A percentile compares a stretch with the other conserved stretches of the same genome.
phyloP scores from a whole-genome alignment of 2,797 vertebrate genomes.

The Pangasius larnaudii region DNA sequence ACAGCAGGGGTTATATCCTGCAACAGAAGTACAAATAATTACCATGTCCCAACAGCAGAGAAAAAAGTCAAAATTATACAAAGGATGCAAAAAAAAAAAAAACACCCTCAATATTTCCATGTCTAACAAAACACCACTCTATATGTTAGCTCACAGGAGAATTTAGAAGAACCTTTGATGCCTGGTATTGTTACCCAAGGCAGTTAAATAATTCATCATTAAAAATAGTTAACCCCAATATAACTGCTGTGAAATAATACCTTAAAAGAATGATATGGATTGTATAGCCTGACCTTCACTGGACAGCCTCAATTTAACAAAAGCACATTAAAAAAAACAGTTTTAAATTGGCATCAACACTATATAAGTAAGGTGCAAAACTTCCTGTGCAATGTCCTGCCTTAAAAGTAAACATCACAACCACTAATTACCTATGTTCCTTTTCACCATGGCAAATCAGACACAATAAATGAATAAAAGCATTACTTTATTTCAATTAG shows the following conservation, averaged over 20 bases:
- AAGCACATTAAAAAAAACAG: neutral
- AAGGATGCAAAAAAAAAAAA: neutral
- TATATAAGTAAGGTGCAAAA: neutral
- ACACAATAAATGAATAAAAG: neutral
- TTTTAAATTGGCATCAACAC: neutral
- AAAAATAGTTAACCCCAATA: neutral
- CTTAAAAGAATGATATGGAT: neutral
- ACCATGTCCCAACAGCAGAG: neutral
- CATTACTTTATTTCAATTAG: neutral
- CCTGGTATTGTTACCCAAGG: no score
- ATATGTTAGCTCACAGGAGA: neutral
- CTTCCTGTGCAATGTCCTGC: neutral
- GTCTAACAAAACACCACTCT: neutral
- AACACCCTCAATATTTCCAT: neutral
- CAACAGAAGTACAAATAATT: conserved; percentile 4
- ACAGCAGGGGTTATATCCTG: neutral
- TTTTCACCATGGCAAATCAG: neutral
- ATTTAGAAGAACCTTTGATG: neutral
- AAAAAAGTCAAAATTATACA: neutral
- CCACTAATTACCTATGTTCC: neutral
- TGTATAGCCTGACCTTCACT: neutral
- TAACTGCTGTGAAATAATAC: neutral
- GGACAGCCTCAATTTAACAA: conserved; percentile 2
- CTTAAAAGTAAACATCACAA: neutral
- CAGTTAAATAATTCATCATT: neutral